Evolutionary conservation across 2,797 vertebrate genomes (phyloP).

Genomic region (Microctenopoma lineatum): DNA sequence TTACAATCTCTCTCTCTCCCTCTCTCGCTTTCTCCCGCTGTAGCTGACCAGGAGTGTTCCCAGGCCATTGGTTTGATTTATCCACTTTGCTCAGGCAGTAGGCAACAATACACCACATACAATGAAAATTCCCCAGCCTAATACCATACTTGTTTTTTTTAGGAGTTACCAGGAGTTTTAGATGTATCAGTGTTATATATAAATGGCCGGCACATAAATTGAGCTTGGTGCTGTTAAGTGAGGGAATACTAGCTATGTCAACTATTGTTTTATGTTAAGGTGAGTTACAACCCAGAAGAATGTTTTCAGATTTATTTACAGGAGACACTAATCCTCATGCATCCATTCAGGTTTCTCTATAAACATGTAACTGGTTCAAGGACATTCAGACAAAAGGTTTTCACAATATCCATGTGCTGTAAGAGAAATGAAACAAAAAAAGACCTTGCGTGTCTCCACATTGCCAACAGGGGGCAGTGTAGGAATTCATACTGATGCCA

Average conservation of each 20-base stretch:
- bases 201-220: not conserved
- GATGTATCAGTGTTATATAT: constrained; percentile 1
- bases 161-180: not conserved
- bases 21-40: constrained; percentile 28
- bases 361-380: constrained; percentile 19
- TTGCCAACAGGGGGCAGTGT: constrained; percentile 82
- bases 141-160: not conserved
- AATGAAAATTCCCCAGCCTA: constrained; percentile 31
- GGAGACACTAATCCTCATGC: not conserved
- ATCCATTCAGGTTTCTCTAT: constrained; percentile 32
- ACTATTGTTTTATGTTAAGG: not conserved
- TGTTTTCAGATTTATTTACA: not conserved
- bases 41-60: constrained; percentile 62
- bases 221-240: not conserved
- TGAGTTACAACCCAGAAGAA: constrained; percentile 10
- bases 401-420: constrained; percentile 22
- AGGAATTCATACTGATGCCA: constrained; percentile 59
- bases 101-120: constrained; percentile 37
- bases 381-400: constrained; percentile 26
- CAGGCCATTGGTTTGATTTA: constrained; percentile 67
- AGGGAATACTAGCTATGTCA: not conserved
- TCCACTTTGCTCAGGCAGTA: constrained; percentile 57
- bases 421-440: not conserved
- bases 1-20: constrained; percentile 6
- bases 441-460: constrained; percentile 8